A percentile compares a stretch with the other conserved stretches of the same genome.
These are phyloP conservation scores for Phymanthus crucifer DNA, from an alignment of 92 coral and sea anemone species.

Conservation along the genomic window DNA sequence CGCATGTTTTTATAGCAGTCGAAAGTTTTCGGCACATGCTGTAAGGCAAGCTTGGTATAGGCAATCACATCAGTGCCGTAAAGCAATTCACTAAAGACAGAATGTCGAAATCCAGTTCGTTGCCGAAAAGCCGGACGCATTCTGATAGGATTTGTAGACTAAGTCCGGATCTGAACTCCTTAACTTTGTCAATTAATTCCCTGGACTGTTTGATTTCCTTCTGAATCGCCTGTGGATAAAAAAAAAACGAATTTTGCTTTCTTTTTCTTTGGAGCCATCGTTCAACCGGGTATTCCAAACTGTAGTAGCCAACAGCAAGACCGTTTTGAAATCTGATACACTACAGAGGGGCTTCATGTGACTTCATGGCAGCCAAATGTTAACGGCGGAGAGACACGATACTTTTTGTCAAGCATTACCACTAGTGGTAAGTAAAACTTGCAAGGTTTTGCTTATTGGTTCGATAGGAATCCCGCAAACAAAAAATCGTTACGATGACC, in stretches of 20 bases:
- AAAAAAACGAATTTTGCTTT: constrained; percentile 18
- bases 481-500: too few relatives aligned
- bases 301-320: background rate
- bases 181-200: background rate
- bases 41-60: background rate
- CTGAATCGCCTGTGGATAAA: constrained; percentile 28
- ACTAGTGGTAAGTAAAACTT: too few relatives aligned
- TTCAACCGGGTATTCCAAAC: background rate
- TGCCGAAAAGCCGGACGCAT: background rate
- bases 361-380: too few relatives aligned
- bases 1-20: too few relatives aligned
- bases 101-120: too few relatives aligned
- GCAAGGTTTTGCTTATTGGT: too few relatives aligned
- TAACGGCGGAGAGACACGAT: too few relatives aligned
- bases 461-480: too few relatives aligned
- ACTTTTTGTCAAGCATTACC: too few relatives aligned
- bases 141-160: background rate
- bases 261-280: constrained; percentile 13
- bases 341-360: too few relatives aligned
- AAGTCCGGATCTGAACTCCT: too few relatives aligned
- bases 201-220: constrained; percentile 12
- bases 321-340: background rate
- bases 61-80: background rate
- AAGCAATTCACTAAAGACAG: background rate
- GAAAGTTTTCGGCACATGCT: constrained; percentile 1